Base-by-base conservation (phyloP, 2,113 vertebrate genomes). In the Carettochelys insculpta region DNA sequence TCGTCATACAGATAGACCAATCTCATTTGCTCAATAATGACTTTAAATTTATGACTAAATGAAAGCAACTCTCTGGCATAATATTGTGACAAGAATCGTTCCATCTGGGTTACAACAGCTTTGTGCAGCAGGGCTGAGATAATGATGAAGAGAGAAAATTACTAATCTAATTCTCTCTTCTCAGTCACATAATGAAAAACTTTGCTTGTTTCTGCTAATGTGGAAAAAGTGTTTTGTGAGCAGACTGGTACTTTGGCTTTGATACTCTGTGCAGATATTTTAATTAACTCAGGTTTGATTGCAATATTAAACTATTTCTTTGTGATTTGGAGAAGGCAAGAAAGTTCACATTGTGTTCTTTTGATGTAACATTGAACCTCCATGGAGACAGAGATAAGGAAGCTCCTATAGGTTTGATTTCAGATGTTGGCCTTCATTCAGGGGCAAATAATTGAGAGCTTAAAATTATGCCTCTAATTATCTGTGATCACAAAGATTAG, bases 11-110 rank as follows among this genome's bases (percentile, higher is more conserved):
- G 51, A 47, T 43, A 65, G 24, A 48, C 20, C 6, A 79, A 79
- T 94, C 75, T 92, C 48, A n/a, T 94, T 93, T 80, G 82, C 61
- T 85, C 53, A 92, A 45, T 86, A 95, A 92, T 89, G 77, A 79
- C 45, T 82, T 85, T 50, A 73, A 86, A 81, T 88, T 92, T 90
- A 88, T 58, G 92, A 41, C 76, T 81, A 52, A 85, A 50, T 82
- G 41, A 51, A 47, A 54, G 47, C 75, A 83, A 47, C 13, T 58
- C 8, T 38, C 19, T 56, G 88, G 47, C 91, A 85, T 77, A 95
- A 82, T 78, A 80, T 80, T 82, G 27, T 53, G 83, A 71, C 12
- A 85, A 51, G 65, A 92, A 84, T 80, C 24, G 54, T 75, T 20
- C 65, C 45, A 45, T 83, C 41, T 87, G 51, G 22, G 19, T 87